Conservation (phyloP, 1,140 invertebrate species). For the Bombus difficillimus region DNA sequence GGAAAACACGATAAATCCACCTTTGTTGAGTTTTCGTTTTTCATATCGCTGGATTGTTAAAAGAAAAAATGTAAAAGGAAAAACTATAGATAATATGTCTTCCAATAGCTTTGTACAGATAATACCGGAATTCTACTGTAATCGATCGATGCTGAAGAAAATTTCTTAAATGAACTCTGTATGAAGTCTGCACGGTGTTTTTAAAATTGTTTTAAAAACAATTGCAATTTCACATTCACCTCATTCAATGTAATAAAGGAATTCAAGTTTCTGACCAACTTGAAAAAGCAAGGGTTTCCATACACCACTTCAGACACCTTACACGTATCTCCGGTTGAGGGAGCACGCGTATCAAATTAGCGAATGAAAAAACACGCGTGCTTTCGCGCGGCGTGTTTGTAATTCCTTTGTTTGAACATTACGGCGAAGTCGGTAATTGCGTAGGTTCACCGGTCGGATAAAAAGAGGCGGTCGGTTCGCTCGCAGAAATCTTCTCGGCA, state of each 20-base stretch:
- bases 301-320: not conserved
- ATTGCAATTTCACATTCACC: not conserved
- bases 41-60: too few relatives aligned
- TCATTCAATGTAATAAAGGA: not conserved
- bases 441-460: conserved; percentile 44
- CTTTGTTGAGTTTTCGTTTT: too few relatives aligned
- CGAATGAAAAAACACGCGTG: conserved; percentile 13
- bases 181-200: not conserved
- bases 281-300: not conserved
- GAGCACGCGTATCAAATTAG: conserved; percentile 17
- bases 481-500: conserved; percentile 48
- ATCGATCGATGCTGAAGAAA: not conserved
- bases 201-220: not conserved
- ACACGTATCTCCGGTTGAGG: not conserved
- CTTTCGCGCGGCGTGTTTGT: conserved; percentile 20
- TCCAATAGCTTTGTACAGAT: not conserved
- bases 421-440: conserved; percentile 27
- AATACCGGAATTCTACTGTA: not conserved
- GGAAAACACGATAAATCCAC: too few relatives aligned
- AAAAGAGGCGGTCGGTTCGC: conserved; percentile 50
- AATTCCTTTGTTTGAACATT: conserved; percentile 38
- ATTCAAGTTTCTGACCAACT: not conserved
- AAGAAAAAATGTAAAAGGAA: too few relatives aligned
- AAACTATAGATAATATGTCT: not conserved
- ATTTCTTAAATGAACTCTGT: not conserved